Evolutionary conservation across 2,113 vertebrate genomes (phyloP).

Genomic region (Cinclus mexicanus): DNA sequence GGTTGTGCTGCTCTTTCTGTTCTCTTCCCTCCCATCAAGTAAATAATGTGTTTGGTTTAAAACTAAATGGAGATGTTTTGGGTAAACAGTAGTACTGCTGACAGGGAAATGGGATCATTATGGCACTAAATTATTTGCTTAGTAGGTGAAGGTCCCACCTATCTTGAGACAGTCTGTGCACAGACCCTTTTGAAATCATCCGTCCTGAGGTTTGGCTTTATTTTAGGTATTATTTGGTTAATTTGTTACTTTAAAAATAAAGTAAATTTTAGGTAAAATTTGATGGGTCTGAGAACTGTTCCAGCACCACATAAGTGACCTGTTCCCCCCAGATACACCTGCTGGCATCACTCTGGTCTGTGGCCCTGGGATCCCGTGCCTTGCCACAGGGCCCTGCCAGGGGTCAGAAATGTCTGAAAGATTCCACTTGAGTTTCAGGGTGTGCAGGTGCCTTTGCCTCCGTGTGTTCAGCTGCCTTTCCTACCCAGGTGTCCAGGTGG

Average conservation of each 20-base stretch:
- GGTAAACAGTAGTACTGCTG: background rate
- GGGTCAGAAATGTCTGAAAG: background rate
- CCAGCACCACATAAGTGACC: background rate
- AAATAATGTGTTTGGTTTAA: slow-evolving; percentile 37
- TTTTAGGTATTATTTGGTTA: background rate
- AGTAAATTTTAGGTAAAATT: background rate
- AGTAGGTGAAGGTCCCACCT: background rate
- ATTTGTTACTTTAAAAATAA: background rate
- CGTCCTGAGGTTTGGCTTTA: background rate
- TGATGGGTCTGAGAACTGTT: background rate
- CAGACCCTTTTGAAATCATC: background rate
- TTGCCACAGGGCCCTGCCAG: rapidly evolving
- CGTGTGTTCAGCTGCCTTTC: rapidly evolving
- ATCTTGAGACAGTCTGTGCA: background rate
- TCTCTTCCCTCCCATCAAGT: slow-evolving; percentile 11
- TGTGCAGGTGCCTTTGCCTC: too few relatives aligned
- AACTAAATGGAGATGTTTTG: background rate
- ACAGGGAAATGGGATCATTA: slow-evolving; percentile 44
- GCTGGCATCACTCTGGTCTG: background rate
- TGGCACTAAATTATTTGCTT: background rate
- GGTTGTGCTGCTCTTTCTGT: slow-evolving; percentile 30
- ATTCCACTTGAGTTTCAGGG: background rate
- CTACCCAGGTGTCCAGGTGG: rapidly evolving
- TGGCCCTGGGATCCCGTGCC: rapidly evolving
- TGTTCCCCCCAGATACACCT: background rate